Evolutionary conservation across 92 coral and sea anemone genomes (phyloP), one percentile per base, ranked within the genome.

Genomic region (Metridium senile): DNA sequence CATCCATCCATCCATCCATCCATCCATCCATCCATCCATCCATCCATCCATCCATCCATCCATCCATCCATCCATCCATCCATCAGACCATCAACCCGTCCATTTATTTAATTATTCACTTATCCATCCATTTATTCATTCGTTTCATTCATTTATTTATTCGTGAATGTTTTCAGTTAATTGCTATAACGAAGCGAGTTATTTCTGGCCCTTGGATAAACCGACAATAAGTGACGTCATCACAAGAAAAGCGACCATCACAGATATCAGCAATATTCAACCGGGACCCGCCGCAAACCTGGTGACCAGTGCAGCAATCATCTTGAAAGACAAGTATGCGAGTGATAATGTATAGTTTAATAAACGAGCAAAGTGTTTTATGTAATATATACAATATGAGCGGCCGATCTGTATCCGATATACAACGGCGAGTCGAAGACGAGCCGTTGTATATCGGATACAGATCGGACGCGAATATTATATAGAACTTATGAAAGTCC

Each of bases 181-280:
- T 63, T 86, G 90, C 74, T 76, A 80, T 57, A 54, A 75, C 51
- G 71, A 81, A 28, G 90, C 90, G 0, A 75, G 27, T 11, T 49
- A 86, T 31, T 86, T 72, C 74, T 86, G 90, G 90, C 86, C 90
- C 19, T 70, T 86, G 68, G 90, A 86, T 77, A 86, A 80, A 33
- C 77, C 86, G 34, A 74, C 64, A 29, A 68, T 82, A 16, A 58
- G 43, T 32, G 80, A 56, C 71, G 33, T 85, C 11, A 39, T 68
- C 27, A 78, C 73, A 33, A 68, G 78, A 28, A 73, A 58, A 6
- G 66, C 66, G 7, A 56, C 23, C 47, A 66, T 53, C 39, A 26
- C 63, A 33, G 74, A 81, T 2, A 66, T 64, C 19, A 76, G 13
- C 7, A 28, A 64, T 26, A 51, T 76, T 62, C 63, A 46, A 26